Evolutionary conservation across 92 coral and sea anemone genomes (phyloP).

Genomic region (Micromussa lordhowensis): DNA sequence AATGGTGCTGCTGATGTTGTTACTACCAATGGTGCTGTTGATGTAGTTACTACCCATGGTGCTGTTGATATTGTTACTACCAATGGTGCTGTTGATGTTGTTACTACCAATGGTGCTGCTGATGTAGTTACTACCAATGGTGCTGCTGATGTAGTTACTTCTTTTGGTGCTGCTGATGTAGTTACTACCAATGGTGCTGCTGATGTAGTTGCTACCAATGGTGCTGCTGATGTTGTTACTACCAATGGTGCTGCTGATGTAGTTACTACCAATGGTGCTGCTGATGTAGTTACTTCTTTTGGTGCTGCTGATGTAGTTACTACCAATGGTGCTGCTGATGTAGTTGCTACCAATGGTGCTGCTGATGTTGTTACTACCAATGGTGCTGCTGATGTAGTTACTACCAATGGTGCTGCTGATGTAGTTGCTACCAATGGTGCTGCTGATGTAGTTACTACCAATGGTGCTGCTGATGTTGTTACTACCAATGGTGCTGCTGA

Average conservation of each 20-base stretch:
- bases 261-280: background rate
- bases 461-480: background rate
- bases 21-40: background rate
- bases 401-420: background rate
- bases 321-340: background rate
- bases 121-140: background rate
- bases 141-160: background rate
- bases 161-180: background rate
- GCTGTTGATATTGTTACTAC: background rate
- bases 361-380: background rate
- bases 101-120: background rate
- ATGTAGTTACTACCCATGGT: background rate
- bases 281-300: background rate
- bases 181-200: background rate
- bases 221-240: background rate
- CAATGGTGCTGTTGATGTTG: background rate
- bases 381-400: background rate
- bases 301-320: background rate
- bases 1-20: too few species aligned
- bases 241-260: background rate
- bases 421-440: background rate
- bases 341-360: background rate
- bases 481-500: background rate
- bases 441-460: background rate
- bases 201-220: background rate